A percentile compares a stretch with the other conserved stretches of the same genome.
Evolutionary conservation across 2,888 invertebrate genomes (phyloP).

Genomic region (Microctonus brassicae): DNA sequence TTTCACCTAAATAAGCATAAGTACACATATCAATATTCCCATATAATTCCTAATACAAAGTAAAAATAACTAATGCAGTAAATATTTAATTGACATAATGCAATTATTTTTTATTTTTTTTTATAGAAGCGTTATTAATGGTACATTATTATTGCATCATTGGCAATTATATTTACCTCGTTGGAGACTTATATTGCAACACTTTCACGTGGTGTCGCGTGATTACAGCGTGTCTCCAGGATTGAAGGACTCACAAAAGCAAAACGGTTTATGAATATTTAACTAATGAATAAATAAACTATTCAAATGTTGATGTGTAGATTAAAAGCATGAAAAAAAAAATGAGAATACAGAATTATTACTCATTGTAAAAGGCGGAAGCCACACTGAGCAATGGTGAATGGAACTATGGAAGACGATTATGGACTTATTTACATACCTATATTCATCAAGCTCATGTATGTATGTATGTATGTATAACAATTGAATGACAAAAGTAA

Average conservation of each 20-base stretch:
- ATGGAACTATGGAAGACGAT: too few relatives aligned
- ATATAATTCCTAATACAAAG: too few relatives aligned
- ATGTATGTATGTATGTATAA: too few relatives aligned
- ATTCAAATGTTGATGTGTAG: background rate
- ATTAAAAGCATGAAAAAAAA: background rate
- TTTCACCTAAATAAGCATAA: too few relatives aligned
- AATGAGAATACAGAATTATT: background rate
- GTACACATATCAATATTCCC: too few relatives aligned
- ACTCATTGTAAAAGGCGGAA: too few relatives aligned
- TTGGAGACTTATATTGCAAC: constrained; percentile 2
- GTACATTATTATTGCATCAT: constrained; percentile 1
- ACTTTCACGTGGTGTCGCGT: constrained; percentile 22
- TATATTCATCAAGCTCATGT: too few relatives aligned
- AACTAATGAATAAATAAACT: background rate
- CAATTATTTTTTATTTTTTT: background rate
- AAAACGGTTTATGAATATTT: background rate
- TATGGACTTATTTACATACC: too few relatives aligned
- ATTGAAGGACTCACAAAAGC: constrained; percentile 11
- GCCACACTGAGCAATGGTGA: too few relatives aligned
- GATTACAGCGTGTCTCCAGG: constrained; percentile 6
- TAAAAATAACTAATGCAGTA: too few relatives aligned
- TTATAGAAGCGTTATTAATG: background rate
- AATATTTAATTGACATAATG: too few relatives aligned
- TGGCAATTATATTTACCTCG: constrained; percentile 8
- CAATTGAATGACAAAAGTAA: background rate